Evolutionary conservation across 2,797 vertebrate species (phyloP), one percentile per base, ranked within the genome.

Genomic region (Tiaroga cobitis): DNA sequence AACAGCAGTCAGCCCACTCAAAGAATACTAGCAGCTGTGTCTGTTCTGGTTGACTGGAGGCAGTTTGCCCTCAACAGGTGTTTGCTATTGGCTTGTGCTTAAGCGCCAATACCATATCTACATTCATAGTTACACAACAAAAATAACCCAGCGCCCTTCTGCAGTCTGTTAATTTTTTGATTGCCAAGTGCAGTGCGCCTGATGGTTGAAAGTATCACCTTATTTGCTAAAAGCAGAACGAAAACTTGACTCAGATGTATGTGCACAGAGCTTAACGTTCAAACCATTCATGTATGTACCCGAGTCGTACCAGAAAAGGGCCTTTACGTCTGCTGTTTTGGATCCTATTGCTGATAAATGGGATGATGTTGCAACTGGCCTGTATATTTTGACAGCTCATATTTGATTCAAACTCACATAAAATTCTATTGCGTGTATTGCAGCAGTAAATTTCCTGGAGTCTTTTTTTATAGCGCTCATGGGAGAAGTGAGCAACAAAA

Each of bases 21-120:
- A 80, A 84, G 41, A 63, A 86, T 72, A 80, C 82, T n/a, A 85
- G 79, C 90, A 90, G 87, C 87, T 90, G 89, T 78, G 82, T 77
- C 73, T 89, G 87, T 86, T 89, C 86, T 87, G 84, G 85, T 83
- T 78, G 77, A 88, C 82, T 85, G 76, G 69, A 21, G 76, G 26
- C 83, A 32, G 72, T 85, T 78, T 88, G 89, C 51, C 88, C 85
- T 90, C 86, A 87, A 86, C 88, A 87, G 84, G 83, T 88, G 82
- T 85, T 77, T 59, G 26, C 72, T 85, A 77, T 79, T 87, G 80
- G 65, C 84, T 87, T 43, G 34, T 68, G 84, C 70, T 86, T 85
- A 81, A 80, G 75, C 24, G 15, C 67, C 83, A 49, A 61, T 65
- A 81, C 51, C 86, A 34, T 87, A 85, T 72, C 72, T 85, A 51